phyloP scores from a whole-genome alignment of 2,888 invertebrate species.

The Conops quadrifasciatus region DNA sequence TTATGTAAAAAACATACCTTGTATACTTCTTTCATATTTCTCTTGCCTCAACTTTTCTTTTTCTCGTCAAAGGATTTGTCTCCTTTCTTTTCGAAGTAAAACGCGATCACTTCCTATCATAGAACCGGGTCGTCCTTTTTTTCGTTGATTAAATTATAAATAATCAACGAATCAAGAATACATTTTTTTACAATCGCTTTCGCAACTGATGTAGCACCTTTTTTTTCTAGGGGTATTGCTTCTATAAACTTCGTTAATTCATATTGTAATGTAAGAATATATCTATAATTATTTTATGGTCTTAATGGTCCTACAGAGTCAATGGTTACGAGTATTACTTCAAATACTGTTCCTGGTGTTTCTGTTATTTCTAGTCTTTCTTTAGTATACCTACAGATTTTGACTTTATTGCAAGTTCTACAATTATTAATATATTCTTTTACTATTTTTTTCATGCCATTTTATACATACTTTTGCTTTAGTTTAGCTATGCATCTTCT shows the following conservation, averaged over 20 bases:
- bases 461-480: too few relatives aligned
- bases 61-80: too few relatives aligned
- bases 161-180: too few relatives aligned
- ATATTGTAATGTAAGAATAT: conserved; percentile 31
- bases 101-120: too few relatives aligned
- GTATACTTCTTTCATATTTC: too few relatives aligned
- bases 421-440: not conserved
- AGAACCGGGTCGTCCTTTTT: too few relatives aligned
- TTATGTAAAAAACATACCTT: too few relatives aligned
- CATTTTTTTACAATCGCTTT: not conserved
- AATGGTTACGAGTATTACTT: not conserved
- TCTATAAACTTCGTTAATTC: conserved; percentile 39
- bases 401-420: not conserved
- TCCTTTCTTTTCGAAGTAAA: too few relatives aligned
- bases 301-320: conserved; percentile 27
- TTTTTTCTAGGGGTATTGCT: not conserved
- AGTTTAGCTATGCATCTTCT: too few relatives aligned
- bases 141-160: too few relatives aligned
- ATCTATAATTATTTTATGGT: too few relatives aligned
- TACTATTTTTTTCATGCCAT: conserved; percentile 1
- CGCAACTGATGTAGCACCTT: not conserved
- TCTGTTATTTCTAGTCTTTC: conserved; percentile 36
- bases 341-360: conserved; percentile 30
- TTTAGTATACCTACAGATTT: conserved; percentile 22
- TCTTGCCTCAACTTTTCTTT: too few relatives aligned